These are phyloP conservation scores for Apocrypta bakeri DNA, from an alignment of 1,140 invertebrate species.

Conservation along the genomic window DNA sequence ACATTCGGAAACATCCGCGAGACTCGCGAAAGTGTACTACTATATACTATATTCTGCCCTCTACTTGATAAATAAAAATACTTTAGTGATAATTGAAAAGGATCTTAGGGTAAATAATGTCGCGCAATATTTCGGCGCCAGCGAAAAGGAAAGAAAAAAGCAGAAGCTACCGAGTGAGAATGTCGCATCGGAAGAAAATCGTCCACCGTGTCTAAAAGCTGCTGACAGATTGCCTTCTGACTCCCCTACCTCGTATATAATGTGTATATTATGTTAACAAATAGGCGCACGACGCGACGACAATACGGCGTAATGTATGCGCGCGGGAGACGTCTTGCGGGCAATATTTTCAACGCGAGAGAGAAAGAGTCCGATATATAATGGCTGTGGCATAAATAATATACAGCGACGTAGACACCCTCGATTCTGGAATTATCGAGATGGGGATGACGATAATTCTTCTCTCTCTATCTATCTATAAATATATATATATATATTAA, in stretches of 20 bases:
- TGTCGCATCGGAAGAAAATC: conserved; percentile 27
- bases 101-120: not conserved
- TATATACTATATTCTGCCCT: too few species aligned
- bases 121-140: too few species aligned
- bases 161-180: not conserved
- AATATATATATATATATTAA: not conserved
- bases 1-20: too few species aligned
- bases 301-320: conserved; percentile 39
- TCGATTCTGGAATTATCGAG: conserved; percentile 21
- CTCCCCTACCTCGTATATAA: not conserved
- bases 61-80: not conserved
- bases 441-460: not conserved
- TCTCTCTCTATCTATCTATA: not conserved
- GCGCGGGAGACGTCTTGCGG: not conserved
- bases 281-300: not conserved
- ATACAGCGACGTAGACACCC: not conserved
- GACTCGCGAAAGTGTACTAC: too few species aligned
- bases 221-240: conserved; percentile 7
- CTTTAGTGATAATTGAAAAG: not conserved
- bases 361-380: conserved; percentile 18
- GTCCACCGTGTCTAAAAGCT: conserved; percentile 39
- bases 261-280: conserved; percentile 46
- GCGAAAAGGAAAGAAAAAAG: not conserved
- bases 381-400: not conserved
- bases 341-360: conserved; percentile 28